phyloP scores from a whole-genome alignment of 2,797 vertebrate genomes.

The Acestrorhynchus altus region DNA sequence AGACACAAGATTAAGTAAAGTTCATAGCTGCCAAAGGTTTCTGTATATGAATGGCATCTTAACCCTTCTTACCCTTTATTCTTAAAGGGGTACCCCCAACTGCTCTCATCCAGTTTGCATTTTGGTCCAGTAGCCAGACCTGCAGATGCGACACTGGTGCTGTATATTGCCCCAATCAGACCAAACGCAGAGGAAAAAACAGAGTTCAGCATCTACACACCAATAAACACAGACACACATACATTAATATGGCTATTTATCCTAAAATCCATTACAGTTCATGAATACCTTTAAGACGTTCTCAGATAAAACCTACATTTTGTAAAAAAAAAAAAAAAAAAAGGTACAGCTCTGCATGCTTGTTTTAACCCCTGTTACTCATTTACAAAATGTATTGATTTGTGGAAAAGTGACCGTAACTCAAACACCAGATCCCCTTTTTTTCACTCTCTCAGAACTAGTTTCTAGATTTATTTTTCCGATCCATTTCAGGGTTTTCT shows the following conservation, averaged over 20 bases:
- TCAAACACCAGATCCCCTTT: neutral
- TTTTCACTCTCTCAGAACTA: neutral
- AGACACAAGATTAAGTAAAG: too few relatives aligned
- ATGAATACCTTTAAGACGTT: neutral
- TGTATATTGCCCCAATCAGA: slow-evolving; percentile 73
- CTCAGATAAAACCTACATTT: neutral
- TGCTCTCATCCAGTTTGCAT: neutral
- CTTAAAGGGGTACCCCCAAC: slow-evolving; percentile 73
- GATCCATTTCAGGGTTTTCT: neutral
- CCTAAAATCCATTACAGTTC: neutral
- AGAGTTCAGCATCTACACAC: slow-evolving; percentile 78
- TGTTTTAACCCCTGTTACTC: neutral
- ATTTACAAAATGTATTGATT: slow-evolving; percentile 31
- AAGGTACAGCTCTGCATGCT: neutral
- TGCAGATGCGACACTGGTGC: slow-evolving; percentile 73
- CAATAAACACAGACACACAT: neutral
- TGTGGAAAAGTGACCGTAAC: neutral
- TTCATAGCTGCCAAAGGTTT: neutral
- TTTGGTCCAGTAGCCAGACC: slow-evolving; percentile 76
- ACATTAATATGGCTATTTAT: neutral
- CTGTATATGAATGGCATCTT: neutral
- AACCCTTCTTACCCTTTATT: slow-evolving; percentile 41
- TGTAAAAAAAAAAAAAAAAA: neutral
- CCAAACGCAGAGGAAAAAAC: slow-evolving; percentile 80
- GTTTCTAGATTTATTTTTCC: slow-evolving; percentile 17